Percentiles rank a stretch among this genome's conserved stretches.
These are phyloP conservation scores for Connochaetes taurinus DNA, from an alignment of 2,113 vertebrate genomes.

Conservation along the genomic window DNA sequence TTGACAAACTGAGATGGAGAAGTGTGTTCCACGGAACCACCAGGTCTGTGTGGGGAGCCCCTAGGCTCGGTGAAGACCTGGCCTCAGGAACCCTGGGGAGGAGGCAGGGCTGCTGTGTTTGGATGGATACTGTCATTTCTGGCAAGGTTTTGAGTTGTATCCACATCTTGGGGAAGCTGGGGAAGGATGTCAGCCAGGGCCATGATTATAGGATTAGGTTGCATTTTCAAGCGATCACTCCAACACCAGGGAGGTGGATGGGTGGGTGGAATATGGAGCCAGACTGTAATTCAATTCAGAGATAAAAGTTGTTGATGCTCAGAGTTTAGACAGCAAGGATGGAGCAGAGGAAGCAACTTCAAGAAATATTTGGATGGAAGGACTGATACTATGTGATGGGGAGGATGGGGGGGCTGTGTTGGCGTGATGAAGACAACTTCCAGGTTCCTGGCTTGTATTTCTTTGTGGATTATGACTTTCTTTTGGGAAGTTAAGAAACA, in stretches of 20 bases:
- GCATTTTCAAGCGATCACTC: background rate
- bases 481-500: background rate
- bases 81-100: background rate
- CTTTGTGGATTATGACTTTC: background rate
- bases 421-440: background rate
- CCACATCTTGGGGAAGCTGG: background rate
- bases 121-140: background rate
- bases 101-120: background rate
- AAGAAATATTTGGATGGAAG: background rate
- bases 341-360: background rate
- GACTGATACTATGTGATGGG: background rate
- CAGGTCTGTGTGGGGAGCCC: background rate
- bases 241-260: background rate
- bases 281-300: background rate
- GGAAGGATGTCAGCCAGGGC: background rate
- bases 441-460: background rate
- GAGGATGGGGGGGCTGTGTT: rapidly evolving
- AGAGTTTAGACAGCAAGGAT: background rate
- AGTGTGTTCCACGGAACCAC: background rate
- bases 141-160: background rate
- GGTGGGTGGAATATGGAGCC: background rate
- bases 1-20: background rate
- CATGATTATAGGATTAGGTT: background rate
- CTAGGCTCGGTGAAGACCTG: background rate
- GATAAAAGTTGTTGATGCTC: background rate